A percentile compares a stretch with the other conserved stretches of the same genome.
These are phyloP conservation scores for Dunckerocampus dactyliophorus DNA, from an alignment of 2,113 vertebrate species.

Conservation along the genomic window DNA sequence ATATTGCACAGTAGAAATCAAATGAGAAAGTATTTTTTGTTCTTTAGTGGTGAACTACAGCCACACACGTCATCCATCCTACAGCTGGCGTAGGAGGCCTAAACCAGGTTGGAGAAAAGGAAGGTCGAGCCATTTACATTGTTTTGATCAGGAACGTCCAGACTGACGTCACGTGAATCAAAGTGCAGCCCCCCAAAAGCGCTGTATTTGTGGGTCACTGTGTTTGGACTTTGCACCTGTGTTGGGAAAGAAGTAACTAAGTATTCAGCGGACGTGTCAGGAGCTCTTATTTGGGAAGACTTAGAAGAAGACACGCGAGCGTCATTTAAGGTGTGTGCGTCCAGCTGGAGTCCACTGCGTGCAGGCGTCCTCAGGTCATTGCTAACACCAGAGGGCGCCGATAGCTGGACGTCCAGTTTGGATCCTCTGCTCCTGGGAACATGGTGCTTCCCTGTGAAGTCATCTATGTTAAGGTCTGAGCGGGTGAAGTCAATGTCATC, in stretches of 20 bases:
- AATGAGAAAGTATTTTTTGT: background rate
- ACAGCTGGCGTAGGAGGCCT: slow-evolving; percentile 7
- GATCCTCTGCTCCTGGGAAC: slow-evolving; percentile 47
- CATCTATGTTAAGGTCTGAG: slow-evolving; percentile 63
- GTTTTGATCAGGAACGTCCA: slow-evolving; percentile 64
- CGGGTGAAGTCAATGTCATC: slow-evolving; percentile 27
- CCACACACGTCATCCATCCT: background rate
- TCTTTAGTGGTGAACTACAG: background rate
- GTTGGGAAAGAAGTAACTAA: slow-evolving; percentile 49
- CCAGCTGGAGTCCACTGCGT: background rate
- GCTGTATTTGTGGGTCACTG: slow-evolving; percentile 42
- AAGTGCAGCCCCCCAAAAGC: slow-evolving; percentile 40
- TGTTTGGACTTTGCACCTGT: slow-evolving; percentile 29
- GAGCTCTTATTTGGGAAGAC: slow-evolving; percentile 3
- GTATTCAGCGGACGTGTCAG: slow-evolving; percentile 32
- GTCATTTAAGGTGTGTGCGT: background rate
- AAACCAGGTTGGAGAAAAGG: slow-evolving; percentile 60
- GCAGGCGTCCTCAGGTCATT: slow-evolving; percentile 15
- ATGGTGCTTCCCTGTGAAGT: slow-evolving; percentile 54
- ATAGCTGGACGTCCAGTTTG: slow-evolving; percentile 6
- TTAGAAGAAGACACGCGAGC: slow-evolving; percentile 1
- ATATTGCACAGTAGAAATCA: background rate
- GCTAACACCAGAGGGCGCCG: background rate
- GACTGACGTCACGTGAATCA: slow-evolving; percentile 44
- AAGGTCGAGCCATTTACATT: slow-evolving; percentile 52